Conservation (phyloP, 2,797 vertebrate genomes). For the Melanotaenia trifasciata region DNA sequence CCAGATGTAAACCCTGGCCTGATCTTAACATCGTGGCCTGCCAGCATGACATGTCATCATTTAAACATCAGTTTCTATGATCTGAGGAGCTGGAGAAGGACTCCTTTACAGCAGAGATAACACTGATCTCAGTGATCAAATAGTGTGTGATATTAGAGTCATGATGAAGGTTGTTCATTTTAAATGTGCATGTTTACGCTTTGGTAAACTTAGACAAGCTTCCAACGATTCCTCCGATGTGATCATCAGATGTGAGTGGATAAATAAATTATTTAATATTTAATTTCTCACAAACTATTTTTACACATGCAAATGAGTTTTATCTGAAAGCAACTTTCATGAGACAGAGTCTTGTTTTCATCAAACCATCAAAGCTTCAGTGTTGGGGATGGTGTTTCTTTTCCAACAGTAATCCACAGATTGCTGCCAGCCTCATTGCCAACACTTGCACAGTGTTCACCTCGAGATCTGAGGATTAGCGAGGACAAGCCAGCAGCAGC, state of each 20-base stretch:
- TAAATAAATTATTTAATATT: background rate
- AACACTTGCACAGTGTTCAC: constrained; percentile 54
- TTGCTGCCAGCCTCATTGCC: constrained; percentile 44
- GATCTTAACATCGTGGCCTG: constrained; percentile 14
- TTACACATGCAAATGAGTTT: constrained; percentile 15
- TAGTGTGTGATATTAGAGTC: background rate
- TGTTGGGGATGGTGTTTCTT: constrained; percentile 38
- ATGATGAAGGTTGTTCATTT: too few species aligned
- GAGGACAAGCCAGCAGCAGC: constrained; percentile 62
- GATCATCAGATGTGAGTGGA: background rate
- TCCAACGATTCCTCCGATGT: too few species aligned
- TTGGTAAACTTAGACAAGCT: too few species aligned
- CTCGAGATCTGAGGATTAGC: constrained; percentile 70
- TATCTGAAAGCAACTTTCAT: constrained; percentile 3
- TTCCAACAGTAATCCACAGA: constrained; percentile 43
- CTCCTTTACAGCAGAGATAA: constrained; percentile 37
- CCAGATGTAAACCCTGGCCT: constrained; percentile 1
- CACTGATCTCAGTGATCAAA: constrained; percentile 35
- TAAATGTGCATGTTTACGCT: too few species aligned
- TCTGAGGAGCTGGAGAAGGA: constrained; percentile 48
- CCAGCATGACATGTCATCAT: constrained; percentile 35
- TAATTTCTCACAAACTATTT: constrained; percentile 4
- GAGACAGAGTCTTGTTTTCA: constrained; percentile 7
- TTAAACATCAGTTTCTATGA: constrained; percentile 24
- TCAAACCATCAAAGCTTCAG: constrained; percentile 26